phyloP scores from a whole-genome alignment of 2,113 vertebrate genomes.

The Butastur rufipennis region DNA sequence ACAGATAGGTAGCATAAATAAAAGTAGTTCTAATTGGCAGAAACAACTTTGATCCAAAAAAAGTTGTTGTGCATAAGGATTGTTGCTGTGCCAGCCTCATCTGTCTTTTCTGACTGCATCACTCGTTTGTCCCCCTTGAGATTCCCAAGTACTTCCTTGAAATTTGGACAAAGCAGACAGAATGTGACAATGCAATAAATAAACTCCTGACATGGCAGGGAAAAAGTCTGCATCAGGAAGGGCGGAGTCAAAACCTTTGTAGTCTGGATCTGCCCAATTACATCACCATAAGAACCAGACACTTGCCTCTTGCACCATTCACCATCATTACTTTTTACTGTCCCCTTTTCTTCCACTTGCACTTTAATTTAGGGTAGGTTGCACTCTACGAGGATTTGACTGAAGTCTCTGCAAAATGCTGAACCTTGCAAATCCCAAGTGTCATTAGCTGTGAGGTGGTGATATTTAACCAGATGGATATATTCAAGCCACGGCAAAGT shows the following conservation, averaged over 20 bases:
- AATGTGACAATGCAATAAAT: neutral
- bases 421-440: neutral
- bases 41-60: neutral
- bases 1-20: neutral
- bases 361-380: neutral
- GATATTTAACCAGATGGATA: neutral
- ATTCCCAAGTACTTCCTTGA: neutral
- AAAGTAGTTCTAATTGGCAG: neutral
- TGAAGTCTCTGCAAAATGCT: neutral
- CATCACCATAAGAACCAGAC: neutral
- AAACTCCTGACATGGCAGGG: neutral
- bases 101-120: neutral
- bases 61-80: neutral
- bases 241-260: neutral
- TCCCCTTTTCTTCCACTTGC: neutral
- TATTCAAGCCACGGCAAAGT: neutral
- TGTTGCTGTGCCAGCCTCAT: neutral
- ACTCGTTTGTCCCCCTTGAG: neutral
- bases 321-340: neutral
- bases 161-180: neutral
- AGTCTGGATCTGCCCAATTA: neutral
- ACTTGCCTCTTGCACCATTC: neutral
- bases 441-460: neutral
- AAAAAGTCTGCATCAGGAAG: neutral
- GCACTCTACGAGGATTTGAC: neutral